phyloP scores from a whole-genome alignment of 2,888 invertebrate species.

The Archaeoteleia sp. region DNA sequence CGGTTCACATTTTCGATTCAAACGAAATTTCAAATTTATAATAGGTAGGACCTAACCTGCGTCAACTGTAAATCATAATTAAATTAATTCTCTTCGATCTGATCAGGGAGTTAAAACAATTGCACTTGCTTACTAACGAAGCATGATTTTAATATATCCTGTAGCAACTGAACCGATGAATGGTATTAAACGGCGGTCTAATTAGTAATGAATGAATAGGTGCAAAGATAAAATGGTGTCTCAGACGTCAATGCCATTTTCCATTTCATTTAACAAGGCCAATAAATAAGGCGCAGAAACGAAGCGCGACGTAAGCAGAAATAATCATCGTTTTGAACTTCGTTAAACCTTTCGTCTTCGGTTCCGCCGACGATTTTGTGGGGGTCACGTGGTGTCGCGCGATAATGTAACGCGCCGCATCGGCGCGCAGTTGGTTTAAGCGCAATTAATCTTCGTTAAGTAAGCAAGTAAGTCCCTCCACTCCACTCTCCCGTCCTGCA shows the following conservation, averaged over 20 bases:
- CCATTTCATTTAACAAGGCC: conserved; percentile 51
- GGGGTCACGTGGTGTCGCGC: conserved; percentile 66
- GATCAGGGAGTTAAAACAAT: too few relatives aligned
- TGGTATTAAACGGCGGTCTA: too few relatives aligned
- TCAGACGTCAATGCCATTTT: conserved; percentile 36
- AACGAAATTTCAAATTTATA: too few relatives aligned
- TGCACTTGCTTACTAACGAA: too few relatives aligned
- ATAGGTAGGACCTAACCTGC: too few relatives aligned
- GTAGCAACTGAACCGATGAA: too few relatives aligned
- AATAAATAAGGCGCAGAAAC: conserved; percentile 50
- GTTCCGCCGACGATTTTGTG: conserved; percentile 62
- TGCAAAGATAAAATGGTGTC: conserved; percentile 32
- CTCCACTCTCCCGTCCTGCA: conserved; percentile 28
- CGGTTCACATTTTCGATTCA: too few relatives aligned
- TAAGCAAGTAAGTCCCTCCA: conserved; percentile 64
- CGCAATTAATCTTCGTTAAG: conserved; percentile 74
- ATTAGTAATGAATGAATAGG: conserved; percentile 1
- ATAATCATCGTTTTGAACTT: conserved; percentile 49
- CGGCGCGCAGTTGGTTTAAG: conserved; percentile 69
- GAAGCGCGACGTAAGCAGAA: conserved; percentile 53
- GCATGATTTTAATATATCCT: too few relatives aligned
- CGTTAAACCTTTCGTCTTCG: conserved; percentile 57
- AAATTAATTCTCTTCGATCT: too few relatives aligned
- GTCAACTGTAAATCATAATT: too few relatives aligned
- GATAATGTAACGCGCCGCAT: conserved; percentile 62